Conservation (phyloP, 2,797 vertebrate genomes). For the Liasis olivaceus region DNA sequence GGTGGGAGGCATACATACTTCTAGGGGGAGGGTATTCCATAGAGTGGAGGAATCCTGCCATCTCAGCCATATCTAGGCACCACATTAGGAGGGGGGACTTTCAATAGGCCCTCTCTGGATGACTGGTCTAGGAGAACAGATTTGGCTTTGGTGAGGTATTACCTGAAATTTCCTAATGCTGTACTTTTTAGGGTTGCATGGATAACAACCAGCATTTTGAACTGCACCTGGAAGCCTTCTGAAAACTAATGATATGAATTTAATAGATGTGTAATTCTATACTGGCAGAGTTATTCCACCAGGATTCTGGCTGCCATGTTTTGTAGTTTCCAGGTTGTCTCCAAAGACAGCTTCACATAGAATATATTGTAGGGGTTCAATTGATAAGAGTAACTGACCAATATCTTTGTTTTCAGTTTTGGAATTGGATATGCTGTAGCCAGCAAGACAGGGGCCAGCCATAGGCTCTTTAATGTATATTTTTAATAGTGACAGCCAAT, state of each 20-base stretch:
- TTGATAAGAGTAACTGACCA: neutral
- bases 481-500: neutral
- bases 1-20: neutral
- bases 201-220: neutral
- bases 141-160: neutral
- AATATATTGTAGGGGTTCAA: neutral
- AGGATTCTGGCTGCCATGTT: neutral
- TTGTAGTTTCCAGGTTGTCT: neutral
- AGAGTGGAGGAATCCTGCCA: neutral
- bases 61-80: neutral
- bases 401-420: neutral
- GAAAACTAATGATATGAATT: neutral
- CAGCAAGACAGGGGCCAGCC: neutral
- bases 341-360: neutral
- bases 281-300: neutral
- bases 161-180: neutral
- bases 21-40: neutral
- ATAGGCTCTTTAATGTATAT: neutral
- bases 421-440: neutral
- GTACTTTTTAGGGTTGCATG: neutral
- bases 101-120: neutral
- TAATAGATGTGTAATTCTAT: neutral
- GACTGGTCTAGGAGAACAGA: neutral
- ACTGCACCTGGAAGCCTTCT: neutral
- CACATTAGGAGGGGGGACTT: neutral